Evolutionary conservation across 2,888 invertebrate genomes (phyloP), one percentile per base, ranked within the genome.

Genomic region (Spisula subtruncata): DNA sequence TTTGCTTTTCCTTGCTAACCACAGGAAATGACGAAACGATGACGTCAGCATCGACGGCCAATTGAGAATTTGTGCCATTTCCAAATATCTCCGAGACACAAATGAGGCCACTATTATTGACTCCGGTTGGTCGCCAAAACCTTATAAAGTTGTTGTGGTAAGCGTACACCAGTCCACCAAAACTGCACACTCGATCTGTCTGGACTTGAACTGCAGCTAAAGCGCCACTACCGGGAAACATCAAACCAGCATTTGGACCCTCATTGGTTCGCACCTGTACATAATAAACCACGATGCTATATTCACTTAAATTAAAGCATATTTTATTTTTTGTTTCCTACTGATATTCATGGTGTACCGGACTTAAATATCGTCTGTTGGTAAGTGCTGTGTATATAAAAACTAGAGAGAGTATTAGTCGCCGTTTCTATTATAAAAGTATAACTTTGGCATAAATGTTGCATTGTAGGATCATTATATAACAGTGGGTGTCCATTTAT

Each of bases 151-250:
- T 71, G 14, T 29, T 14, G 0, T 79, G 32, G 56, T 90, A 87
- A 8, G 75, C 85, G 80, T 90, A 90, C 29, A 66, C 54, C 56
- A 87, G 75, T 18, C 90, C 90, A 14, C 90, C 90, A n/a, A 87
- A 90, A 1, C 71, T 87, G 35, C 90, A 90, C 12, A 71, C 75
- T 6, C 56, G 35, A 46, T 90, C 90, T 10, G 75, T 60, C 16
- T n/a, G 25, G 14, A 4, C n/a, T 16, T 32, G 32, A 20, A 29
- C 41, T 25, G 81, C 82, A 0, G 85, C 90, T 1, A 90, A 82
- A 12, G 83, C 85, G 29, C 90, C 90, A 60, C 90, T 85, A 10
- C 87, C 90, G 0, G 90, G 90, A 41, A 90, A 90, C 51, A 87
- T 35, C 60, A 85, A 90, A 18, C 90, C 90, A 29, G 79, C 82